These are phyloP conservation scores for Marcusenius ussheri DNA, from an alignment of 2,113 vertebrate genomes.

Conservation along the genomic window DNA sequence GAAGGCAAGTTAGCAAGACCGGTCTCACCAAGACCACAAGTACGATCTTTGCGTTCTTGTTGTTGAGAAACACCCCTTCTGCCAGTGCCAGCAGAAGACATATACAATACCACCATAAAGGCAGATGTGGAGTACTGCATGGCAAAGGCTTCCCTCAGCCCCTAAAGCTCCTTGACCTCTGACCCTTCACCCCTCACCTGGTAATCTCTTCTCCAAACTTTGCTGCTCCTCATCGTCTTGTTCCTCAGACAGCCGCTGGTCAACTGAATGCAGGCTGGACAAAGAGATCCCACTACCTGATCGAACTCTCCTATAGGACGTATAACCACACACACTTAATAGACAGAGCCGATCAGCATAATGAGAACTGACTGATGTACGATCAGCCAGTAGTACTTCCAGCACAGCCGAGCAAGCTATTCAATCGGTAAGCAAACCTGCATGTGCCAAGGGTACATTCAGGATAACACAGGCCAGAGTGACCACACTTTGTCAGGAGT, in stretches of 20 bases:
- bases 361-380: neutral
- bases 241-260: constrained; percentile 83
- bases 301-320: constrained; percentile 72
- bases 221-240: constrained; percentile 77
- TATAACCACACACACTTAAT: neutral
- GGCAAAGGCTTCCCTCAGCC: neutral
- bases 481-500: neutral
- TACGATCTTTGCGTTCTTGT: neutral
- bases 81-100: neutral
- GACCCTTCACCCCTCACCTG: constrained; percentile 57
- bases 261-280: constrained; percentile 65
- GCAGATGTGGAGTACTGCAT: neutral
- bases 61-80: neutral
- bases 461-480: neutral
- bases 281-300: constrained; percentile 79
- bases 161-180: neutral
- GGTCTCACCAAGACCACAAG: neutral
- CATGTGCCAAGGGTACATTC: neutral
- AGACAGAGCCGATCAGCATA: neutral
- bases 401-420: neutral
- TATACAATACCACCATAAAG: neutral
- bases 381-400: neutral
- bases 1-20: neutral
- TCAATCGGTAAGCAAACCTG: neutral
- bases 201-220: constrained; percentile 76